Conservation (phyloP, 2,113 vertebrate species). For the Paedocypris sp. region DNA sequence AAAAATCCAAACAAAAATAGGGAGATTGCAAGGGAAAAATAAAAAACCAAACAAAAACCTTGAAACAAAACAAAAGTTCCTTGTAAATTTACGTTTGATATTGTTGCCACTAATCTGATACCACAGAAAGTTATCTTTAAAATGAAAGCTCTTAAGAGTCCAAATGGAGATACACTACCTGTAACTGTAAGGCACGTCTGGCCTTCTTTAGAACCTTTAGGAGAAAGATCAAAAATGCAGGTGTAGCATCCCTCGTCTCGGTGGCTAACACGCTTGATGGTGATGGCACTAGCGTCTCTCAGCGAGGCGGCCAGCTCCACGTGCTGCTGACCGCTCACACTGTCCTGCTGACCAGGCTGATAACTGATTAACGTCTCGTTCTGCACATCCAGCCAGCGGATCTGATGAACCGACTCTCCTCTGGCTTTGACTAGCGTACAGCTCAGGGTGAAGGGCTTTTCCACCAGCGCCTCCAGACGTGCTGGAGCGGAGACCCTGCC, state of each 20-base stretch:
- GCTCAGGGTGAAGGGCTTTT: slow-evolving; percentile 55
- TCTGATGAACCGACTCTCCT: slow-evolving; percentile 48
- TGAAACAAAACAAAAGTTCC: no score
- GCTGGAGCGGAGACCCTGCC: slow-evolving; percentile 51
- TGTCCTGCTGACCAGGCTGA: slow-evolving; percentile 44
- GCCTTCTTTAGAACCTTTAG: slow-evolving; percentile 48
- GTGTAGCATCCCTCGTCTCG: slow-evolving; percentile 64
- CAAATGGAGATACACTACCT: slow-evolving; percentile 53
- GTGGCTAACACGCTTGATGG: slow-evolving; percentile 55
- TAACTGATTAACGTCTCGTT: slow-evolving; percentile 58
- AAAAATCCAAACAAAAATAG: no score
- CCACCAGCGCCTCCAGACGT: slow-evolving; percentile 45
- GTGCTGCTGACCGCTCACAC: slow-evolving; percentile 55
- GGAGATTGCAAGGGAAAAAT: no score
- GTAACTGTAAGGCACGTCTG: slow-evolving; percentile 55
- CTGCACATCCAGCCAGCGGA: slow-evolving; percentile 58
- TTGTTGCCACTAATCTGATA: no score
- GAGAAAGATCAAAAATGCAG: slow-evolving; percentile 59
- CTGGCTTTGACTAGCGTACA: slow-evolving; percentile 47
- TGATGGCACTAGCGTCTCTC: slow-evolving; percentile 50
- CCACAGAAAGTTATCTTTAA: no score
- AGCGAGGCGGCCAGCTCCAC: slow-evolving; percentile 50
- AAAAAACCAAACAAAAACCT: no score
- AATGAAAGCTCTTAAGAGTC: no score
- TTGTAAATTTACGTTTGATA: no score